Base-by-base conservation (phyloP, 2,113 vertebrate genomes). In the Phoxinus phoxinus region DNA sequence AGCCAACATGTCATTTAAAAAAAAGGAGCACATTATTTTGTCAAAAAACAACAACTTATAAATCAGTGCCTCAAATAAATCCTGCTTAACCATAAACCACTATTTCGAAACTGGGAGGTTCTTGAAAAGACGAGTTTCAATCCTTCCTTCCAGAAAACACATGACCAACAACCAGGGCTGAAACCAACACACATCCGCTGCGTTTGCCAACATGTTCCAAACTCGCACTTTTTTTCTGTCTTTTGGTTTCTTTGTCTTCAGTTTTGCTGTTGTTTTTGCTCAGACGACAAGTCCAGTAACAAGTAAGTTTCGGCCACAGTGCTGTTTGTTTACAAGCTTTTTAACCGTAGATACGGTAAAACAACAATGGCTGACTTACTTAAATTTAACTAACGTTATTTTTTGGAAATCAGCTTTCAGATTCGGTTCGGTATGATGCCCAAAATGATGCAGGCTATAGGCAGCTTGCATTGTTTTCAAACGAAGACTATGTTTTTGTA, bases 261-360 rank as follows among this genome's bases (percentile, higher is more conserved):
- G 8, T 9, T 2, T 84, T 8, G 0, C 32, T 0, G 1, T 8
- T 7, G 12, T 86, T 9, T 73, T 84, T 15, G 90, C 88, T 56
- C 90, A 94, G 86, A 85, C 87, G 2, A 0, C 90, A 21, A 83
- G 88, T 87, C 88, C 91, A 0, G 74, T 74, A 84, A 72, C 86
- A 41, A 23, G 93, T 93, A 89, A 91, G 93, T 91, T 9, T 25
- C 8, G 8, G 17, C n/a, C 25, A 21, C 9, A 1, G 4, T 30
- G 3, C 15, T 48, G 4, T 81, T 15, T 81, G 78, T 65, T 30
- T 81, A 32, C n/a, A 53, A 27, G n/a, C 63, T 46, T 69, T 75
- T 32, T 23, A 27, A 51, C 44, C 6, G 41, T 8, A 44, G 53
- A 76, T 15, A 37, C 35, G 1, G 12, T 61, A 4, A 46, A n/a